phyloP scores from a whole-genome alignment of 1,140 invertebrate genomes.

The Paralvinella palmiformis region DNA sequence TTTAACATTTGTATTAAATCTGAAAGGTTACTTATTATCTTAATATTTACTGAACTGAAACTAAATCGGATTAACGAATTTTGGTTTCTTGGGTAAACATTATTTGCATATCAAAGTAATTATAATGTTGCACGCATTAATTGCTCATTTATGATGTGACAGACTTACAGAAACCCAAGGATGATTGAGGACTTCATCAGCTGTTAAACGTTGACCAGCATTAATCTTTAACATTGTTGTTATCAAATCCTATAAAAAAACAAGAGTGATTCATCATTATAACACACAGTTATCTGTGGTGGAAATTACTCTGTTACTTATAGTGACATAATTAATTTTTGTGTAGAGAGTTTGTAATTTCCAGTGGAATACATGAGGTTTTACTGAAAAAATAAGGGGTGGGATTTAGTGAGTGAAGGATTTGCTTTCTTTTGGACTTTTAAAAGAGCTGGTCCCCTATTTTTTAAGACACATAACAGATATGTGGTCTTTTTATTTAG shows the following conservation, averaged over 20 bases:
- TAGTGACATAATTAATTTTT: neutral
- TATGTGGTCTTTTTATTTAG: too few species aligned
- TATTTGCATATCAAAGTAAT: too few species aligned
- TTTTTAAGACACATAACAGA: too few species aligned
- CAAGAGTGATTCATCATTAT: neutral
- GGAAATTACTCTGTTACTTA: neutral
- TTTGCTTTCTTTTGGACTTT: too few species aligned
- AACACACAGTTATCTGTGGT: too few species aligned
- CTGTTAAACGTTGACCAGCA: constrained; percentile 77
- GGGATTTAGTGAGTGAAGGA: too few species aligned
- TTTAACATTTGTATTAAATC: too few species aligned
- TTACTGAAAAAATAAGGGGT: constrained; percentile 3
- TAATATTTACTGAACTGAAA: too few species aligned
- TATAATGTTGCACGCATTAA: neutral
- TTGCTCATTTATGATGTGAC: neutral
- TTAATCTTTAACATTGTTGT: constrained; percentile 83
- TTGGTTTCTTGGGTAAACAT: too few species aligned
- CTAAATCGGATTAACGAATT: too few species aligned
- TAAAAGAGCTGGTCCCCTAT: too few species aligned
- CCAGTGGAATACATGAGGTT: constrained; percentile 1
- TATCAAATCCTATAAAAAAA: constrained; percentile 56
- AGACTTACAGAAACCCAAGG: constrained; percentile 67
- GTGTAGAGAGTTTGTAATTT: neutral
- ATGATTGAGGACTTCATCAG: constrained; percentile 88
- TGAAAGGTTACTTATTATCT: too few species aligned